Conservation (phyloP, 2,113 vertebrate genomes). For the Carollia perspicillata region DNA sequence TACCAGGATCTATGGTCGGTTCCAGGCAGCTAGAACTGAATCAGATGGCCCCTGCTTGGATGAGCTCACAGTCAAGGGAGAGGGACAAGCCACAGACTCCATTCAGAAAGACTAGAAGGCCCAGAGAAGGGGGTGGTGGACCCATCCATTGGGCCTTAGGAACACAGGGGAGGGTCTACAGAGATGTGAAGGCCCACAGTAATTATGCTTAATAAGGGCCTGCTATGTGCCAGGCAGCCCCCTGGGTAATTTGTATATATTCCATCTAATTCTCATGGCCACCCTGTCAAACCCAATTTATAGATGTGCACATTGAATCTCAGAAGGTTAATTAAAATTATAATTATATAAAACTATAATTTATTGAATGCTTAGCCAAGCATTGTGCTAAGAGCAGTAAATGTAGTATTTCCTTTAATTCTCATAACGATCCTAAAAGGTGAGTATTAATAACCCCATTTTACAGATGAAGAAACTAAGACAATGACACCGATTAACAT, state of each 20-base stretch:
- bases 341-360: background rate
- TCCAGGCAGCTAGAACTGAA: background rate
- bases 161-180: background rate
- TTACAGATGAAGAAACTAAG: background rate
- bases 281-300: background rate
- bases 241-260: background rate
- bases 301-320: background rate
- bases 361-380: background rate
- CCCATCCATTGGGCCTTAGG: background rate
- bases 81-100: background rate
- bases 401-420: background rate
- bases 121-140: background rate
- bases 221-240: background rate
- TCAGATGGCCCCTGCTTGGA: background rate
- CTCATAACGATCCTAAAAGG: background rate
- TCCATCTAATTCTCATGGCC: background rate
- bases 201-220: background rate
- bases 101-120: background rate
- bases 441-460: background rate
- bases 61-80: background rate
- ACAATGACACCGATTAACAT: background rate
- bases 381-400: background rate
- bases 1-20: background rate
- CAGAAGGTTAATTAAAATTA: background rate
- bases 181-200: background rate